A percentile compares a stretch with the other conserved stretches of the same genome.
phyloP scores from a whole-genome alignment of 2,888 invertebrate genomes.

The Acrocyrtus sp. region DNA sequence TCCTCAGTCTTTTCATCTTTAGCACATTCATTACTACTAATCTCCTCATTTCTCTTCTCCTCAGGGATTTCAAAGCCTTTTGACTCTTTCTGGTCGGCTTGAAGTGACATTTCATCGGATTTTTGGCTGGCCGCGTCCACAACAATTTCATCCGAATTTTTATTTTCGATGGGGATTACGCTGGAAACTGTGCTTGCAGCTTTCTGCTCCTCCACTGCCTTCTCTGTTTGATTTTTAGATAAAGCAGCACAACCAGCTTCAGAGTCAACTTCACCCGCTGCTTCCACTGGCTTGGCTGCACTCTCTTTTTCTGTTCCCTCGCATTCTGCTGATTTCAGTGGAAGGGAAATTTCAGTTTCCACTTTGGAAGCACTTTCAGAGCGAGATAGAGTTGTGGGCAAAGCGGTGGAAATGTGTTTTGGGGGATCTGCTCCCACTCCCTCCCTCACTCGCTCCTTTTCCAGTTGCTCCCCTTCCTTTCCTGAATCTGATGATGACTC shows the following conservation, averaged over 20 bases:
- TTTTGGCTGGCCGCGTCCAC: slow-evolving; percentile 31
- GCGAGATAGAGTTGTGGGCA: background rate
- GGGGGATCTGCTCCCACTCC: slow-evolving; percentile 36
- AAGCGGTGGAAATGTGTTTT: slow-evolving; percentile 22
- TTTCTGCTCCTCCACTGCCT: background rate
- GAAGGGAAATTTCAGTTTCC: slow-evolving; percentile 24
- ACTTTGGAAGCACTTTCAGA: slow-evolving; percentile 24
- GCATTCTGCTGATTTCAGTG: slow-evolving; percentile 25
- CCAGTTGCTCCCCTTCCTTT: slow-evolving; percentile 40
- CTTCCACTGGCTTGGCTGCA: slow-evolving; percentile 10
- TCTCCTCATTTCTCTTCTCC: slow-evolving; percentile 20
- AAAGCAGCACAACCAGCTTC: background rate
- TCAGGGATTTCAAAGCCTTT: slow-evolving; percentile 32
- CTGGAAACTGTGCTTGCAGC: background rate
- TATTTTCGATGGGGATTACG: slow-evolving; percentile 19
- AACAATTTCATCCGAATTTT: slow-evolving; percentile 33
- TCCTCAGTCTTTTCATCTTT: slow-evolving; percentile 14
- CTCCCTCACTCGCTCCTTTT: slow-evolving; percentile 35
- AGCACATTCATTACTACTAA: slow-evolving; percentile 5
- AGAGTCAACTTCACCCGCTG: slow-evolving; percentile 1
- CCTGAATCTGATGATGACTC: slow-evolving; percentile 39
- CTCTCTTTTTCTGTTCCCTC: slow-evolving; percentile 22
- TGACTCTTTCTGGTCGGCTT: slow-evolving; percentile 36
- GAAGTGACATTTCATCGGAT: slow-evolving; percentile 41
- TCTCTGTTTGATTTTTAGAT: slow-evolving; percentile 41